Conservation (phyloP, 1,140 invertebrate genomes). For the Oryzaephilus surinamensis region DNA sequence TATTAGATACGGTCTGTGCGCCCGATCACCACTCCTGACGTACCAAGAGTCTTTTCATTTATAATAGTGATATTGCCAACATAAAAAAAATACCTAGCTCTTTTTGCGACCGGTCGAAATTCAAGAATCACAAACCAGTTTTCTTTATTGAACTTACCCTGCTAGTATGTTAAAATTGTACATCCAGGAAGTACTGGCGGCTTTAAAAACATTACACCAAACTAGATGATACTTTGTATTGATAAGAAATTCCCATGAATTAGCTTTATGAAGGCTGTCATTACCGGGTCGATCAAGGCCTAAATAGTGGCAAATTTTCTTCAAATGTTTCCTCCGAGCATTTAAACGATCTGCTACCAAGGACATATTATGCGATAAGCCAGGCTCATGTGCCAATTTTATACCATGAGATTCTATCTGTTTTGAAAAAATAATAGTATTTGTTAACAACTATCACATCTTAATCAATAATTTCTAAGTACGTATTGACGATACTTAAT, state of each 20-base stretch:
- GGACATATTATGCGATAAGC: slow-evolving; percentile 20
- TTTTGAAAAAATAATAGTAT: neutral
- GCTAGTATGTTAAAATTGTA: slow-evolving; percentile 78
- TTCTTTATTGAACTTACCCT: slow-evolving; percentile 50
- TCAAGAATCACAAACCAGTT: too few relatives aligned
- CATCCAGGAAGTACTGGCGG: slow-evolving; percentile 81
- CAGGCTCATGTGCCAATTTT: too few relatives aligned
- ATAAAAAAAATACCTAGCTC: too few relatives aligned
- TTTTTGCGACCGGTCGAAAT: too few relatives aligned
- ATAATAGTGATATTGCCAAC: too few relatives aligned
- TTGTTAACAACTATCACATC: neutral
- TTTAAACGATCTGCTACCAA: slow-evolving; percentile 25
- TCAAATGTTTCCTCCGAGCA: slow-evolving; percentile 23
- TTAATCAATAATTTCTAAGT: neutral
- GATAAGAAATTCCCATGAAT: slow-evolving; percentile 76
- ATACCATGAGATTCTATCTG: neutral
- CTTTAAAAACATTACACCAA: slow-evolving; percentile 81
- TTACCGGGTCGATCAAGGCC: slow-evolving; percentile 40
- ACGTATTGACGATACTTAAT: slow-evolving; percentile 37
- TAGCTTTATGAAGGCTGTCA: slow-evolving; percentile 56
- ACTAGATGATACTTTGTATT: slow-evolving; percentile 67
- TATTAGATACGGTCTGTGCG: too few relatives aligned
- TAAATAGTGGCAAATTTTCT: slow-evolving; percentile 25
- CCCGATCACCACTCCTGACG: too few relatives aligned
- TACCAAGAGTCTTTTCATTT: too few relatives aligned